Percentiles rank a stretch among this genome's conserved stretches.
These are phyloP conservation scores for Pachymerium ferrugineum DNA, from an alignment of 2,888 invertebrate species.

Conservation along the genomic window DNA sequence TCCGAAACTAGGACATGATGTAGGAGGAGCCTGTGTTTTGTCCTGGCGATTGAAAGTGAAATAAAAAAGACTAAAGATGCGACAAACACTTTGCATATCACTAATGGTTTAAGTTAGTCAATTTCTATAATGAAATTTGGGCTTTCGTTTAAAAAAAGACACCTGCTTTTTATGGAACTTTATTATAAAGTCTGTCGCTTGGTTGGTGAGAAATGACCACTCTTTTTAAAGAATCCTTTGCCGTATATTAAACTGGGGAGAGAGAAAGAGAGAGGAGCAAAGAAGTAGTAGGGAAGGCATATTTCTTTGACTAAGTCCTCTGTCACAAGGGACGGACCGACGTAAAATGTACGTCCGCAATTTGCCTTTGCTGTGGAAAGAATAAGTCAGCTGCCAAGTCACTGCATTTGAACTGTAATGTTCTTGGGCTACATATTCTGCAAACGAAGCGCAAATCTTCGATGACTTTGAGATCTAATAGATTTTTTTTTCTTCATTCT, in stretches of 20 bases:
- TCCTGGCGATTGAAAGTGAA: background rate
- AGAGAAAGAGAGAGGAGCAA: background rate
- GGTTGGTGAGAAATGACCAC: slow-evolving; percentile 9
- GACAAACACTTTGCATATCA: too few species aligned
- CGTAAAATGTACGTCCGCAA: slow-evolving; percentile 24
- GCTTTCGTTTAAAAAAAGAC: too few species aligned
- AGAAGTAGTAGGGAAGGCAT: background rate
- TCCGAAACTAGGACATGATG: slow-evolving; percentile 11
- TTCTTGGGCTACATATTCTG: slow-evolving; percentile 28
- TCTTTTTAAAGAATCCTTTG: background rate
- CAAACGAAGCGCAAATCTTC: slow-evolving; percentile 31
- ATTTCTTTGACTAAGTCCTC: background rate
- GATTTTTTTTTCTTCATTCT: background rate
- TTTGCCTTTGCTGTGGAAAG: slow-evolving; percentile 11
- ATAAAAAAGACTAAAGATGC: too few species aligned
- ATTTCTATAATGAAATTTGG: too few species aligned
- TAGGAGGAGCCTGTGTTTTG: slow-evolving; percentile 6
- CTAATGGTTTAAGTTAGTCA: too few species aligned
- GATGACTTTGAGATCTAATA: slow-evolving; percentile 30
- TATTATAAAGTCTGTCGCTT: background rate
- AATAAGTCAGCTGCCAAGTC: slow-evolving; percentile 26
- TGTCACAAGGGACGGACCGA: background rate
- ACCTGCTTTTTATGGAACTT: too few species aligned
- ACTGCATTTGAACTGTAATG: slow-evolving; percentile 25
- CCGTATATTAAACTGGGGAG: background rate